Base-by-base conservation (phyloP, 2,113 vertebrate genomes). In the Strix aluco region DNA sequence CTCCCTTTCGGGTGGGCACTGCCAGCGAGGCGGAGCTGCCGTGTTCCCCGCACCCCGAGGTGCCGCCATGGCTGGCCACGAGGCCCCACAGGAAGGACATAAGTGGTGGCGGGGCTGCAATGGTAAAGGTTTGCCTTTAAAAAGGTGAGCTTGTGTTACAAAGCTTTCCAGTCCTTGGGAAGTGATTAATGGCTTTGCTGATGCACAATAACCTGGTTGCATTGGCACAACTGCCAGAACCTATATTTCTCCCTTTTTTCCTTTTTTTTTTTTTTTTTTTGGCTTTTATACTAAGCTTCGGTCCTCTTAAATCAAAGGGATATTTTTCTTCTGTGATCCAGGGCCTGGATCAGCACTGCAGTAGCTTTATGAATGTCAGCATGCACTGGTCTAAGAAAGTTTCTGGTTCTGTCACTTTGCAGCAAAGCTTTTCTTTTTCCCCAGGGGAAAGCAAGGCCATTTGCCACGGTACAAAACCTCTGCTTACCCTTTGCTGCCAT, bases 11-110 rank as follows among this genome's bases (percentile, higher is more conserved):
- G 13, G 15, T n/a, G n/a, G 46, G 32, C 1, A 6, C 57, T 55
- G 57, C 22, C 14, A 29, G 38, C 3, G 0, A 29, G n/a, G 42
- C 1, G 0, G 13, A 75, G 52, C 23, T 54, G 27, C 54, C 13
- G 22, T 2, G 4, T n/a, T 49, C 15, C 21, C 11, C 4, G 3
- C 1, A 2, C 42, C 20, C 23, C 2, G 1, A 10, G 22, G 8
- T 15, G 5, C 13, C 2, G 3, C 16, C 22, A 10, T 3, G 6
- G 11, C 13, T 8, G 4, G 26, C 17, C 2, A 3, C 11, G 8
- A 29, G 32, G 42, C 16, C 51, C 67, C 20, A 3, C 8, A 5
- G 34, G 55, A 23, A n/a, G 44, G 20, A 11, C 8, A 9, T 9
- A n/a, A 42, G 23, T 10, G 30, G 15, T n/a, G 18, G 2, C 9